These are phyloP conservation scores for Otis tarda DNA, from an alignment of 2,113 vertebrate genomes.

Conservation along the genomic window DNA sequence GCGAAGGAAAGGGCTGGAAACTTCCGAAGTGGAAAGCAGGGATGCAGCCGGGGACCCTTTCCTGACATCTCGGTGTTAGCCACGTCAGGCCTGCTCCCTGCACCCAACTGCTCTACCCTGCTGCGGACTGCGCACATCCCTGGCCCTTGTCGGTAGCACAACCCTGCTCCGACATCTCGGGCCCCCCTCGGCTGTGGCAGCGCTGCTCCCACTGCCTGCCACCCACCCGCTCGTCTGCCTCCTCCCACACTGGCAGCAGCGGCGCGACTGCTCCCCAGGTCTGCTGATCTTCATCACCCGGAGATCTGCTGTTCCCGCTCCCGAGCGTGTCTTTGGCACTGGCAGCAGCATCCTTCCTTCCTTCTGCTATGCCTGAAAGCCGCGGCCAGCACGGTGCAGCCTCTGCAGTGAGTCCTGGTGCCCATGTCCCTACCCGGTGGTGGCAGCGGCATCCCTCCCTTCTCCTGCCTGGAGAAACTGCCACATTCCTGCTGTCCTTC, in stretches of 20 bases:
- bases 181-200: not conserved
- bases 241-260: not conserved
- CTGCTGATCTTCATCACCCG: not conserved
- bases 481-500: not conserved
- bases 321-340: not conserved
- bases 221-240: not conserved
- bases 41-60: not conserved
- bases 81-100: not conserved
- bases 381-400: not conserved
- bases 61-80: not conserved
- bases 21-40: constrained; percentile 7
- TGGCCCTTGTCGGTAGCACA: accelerated
- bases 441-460: not conserved
- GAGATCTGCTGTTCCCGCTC: not conserved
- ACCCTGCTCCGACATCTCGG: accelerated
- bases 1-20: not conserved
- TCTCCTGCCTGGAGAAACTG: not conserved
- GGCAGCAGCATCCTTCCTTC: constrained; percentile 26
- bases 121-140: not conserved
- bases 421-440: accelerated
- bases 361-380: not conserved
- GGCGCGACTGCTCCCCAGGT: not conserved
- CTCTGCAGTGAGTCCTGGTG: not conserved
- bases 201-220: not conserved
- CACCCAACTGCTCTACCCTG: not conserved